These are phyloP conservation scores for Bradynema listronoti DNA, from an alignment of 1,140 invertebrate genomes.

Conservation along the genomic window DNA sequence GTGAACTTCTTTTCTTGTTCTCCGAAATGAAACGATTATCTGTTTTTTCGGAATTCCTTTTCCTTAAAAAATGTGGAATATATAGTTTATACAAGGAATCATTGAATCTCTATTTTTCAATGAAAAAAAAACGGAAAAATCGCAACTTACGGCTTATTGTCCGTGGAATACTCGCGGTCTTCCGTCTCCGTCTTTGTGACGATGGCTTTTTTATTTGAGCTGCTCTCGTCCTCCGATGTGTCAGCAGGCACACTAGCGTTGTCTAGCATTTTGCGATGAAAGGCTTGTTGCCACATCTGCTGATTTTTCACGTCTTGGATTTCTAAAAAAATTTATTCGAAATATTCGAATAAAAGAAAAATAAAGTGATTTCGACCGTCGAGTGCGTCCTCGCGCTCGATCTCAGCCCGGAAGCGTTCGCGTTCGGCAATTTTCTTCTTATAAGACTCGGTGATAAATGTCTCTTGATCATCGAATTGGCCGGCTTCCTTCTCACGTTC, in stretches of 20 bases:
- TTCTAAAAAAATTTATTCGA: constrained; percentile 14
- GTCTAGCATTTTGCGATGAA: constrained; percentile 25
- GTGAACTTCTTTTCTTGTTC: constrained; percentile 1
- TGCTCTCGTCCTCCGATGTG: constrained; percentile 1
- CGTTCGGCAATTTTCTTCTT: constrained; percentile 22
- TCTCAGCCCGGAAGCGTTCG: constrained; percentile 4
- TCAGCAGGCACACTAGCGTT: constrained; percentile 4
- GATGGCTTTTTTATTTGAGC: not conserved
- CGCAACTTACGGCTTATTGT: no score
- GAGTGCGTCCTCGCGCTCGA: constrained; percentile 16
- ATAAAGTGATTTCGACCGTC: constrained; percentile 11
- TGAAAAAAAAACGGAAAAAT: no score
- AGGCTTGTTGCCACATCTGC: constrained; percentile 27
- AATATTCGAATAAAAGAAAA: not conserved
- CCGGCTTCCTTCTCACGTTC: constrained; percentile 25
- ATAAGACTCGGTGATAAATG: constrained; percentile 21
- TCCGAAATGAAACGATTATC: no score
- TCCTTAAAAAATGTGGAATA: no score
- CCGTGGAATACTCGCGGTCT: no score
- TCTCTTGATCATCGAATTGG: constrained; percentile 26
- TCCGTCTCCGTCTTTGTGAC: not conserved
- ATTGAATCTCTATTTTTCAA: no score
- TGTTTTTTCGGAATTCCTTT: no score
- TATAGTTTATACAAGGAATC: no score
- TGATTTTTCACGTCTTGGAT: constrained; percentile 21